Percentiles rank a stretch among this genome's conserved stretches.
These are phyloP conservation scores for Xenus cinereus DNA, from an alignment of 2,113 vertebrate species.

Conservation along the genomic window DNA sequence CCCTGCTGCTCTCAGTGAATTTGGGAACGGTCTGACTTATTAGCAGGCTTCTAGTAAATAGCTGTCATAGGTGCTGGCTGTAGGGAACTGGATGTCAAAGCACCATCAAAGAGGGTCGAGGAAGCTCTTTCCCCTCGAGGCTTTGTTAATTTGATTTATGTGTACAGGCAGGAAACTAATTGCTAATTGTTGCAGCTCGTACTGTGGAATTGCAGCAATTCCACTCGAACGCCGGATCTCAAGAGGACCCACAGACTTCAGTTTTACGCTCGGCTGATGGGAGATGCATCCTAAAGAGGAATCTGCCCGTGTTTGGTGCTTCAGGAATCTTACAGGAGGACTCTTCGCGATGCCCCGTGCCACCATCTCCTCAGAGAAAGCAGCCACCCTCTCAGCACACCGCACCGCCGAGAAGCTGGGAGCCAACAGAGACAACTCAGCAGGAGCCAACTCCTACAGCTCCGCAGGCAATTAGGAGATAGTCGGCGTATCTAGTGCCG, in stretches of 20 bases:
- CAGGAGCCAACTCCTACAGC: background rate
- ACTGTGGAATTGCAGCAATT: background rate
- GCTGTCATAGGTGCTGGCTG: slow-evolving; percentile 36
- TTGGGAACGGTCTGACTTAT: background rate
- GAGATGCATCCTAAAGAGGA: background rate
- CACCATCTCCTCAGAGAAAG: background rate
- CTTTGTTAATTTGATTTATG: slow-evolving; percentile 58
- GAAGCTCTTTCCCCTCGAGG: background rate
- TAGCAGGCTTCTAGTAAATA: slow-evolving; percentile 35
- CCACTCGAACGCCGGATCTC: background rate
- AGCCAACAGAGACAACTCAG: background rate
- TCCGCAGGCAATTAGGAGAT: background rate
- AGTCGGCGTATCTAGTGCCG: accelerated
- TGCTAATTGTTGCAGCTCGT: slow-evolving; percentile 9
- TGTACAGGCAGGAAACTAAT: slow-evolving; percentile 40
- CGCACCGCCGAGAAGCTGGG: accelerated
- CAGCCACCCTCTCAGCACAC: background rate
- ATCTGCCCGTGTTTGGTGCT: background rate
- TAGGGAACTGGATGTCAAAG: slow-evolving; percentile 1
- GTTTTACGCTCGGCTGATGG: background rate
- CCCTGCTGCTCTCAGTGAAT: background rate
- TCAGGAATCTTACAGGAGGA: background rate
- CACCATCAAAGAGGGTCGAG: background rate
- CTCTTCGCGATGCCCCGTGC: background rate
- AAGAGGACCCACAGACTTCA: background rate